Base-by-base conservation (phyloP, 2,888 invertebrate species). In the Chymomyza procnemis region DNA sequence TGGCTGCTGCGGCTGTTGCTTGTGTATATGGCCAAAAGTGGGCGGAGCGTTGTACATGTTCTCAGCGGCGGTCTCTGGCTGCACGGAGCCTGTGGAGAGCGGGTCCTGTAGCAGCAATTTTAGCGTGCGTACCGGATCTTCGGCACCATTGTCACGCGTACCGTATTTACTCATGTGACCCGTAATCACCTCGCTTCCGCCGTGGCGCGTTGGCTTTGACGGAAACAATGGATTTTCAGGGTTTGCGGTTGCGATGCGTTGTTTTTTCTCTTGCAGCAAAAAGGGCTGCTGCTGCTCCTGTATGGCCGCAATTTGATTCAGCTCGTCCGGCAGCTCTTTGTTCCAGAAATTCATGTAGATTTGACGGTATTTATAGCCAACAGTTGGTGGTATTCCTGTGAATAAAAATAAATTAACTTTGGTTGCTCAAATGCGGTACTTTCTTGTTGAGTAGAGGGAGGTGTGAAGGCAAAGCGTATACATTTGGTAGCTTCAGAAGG, bases 341-440 rank as follows among this genome's bases (percentile, higher is more conserved):
- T 96, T 94, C 98, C 98, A 98, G 87, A 96, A 96, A 56, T 93
- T 94, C 86, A 96, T 94, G 85, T 95, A 95, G 73, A 94, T 94
- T 5, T 94, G 92, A 50, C 97, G 93, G 90, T 97, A 98, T 77
- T 95, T 94, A 70, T 94, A 93, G 66, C 94, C 94, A 50, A 95
- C 92, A 50, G 92, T 93, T 0, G 96, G 96, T 3, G 96, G 96
- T 74, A 95, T 94, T 67, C 95, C 97, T 91, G 67, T 4, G 55
- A 59, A 41, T n/a, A 26, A 47, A 61, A 59, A 41, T 12, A 18
- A 5, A 46, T 48, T 22, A 41, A 8, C 18, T 57, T 8, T 4
- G 26, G 19, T 57, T 9, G 3, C 47, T 8, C 30, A 48, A 22
- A 9, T 26, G 16, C n/a, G 2, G 3, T 55, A 21, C 18, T 9